Percentiles rank a stretch among this genome's conserved stretches.
Evolutionary conservation across 2,888 invertebrate genomes (phyloP).

Genomic region (Melanotus villosus): DNA sequence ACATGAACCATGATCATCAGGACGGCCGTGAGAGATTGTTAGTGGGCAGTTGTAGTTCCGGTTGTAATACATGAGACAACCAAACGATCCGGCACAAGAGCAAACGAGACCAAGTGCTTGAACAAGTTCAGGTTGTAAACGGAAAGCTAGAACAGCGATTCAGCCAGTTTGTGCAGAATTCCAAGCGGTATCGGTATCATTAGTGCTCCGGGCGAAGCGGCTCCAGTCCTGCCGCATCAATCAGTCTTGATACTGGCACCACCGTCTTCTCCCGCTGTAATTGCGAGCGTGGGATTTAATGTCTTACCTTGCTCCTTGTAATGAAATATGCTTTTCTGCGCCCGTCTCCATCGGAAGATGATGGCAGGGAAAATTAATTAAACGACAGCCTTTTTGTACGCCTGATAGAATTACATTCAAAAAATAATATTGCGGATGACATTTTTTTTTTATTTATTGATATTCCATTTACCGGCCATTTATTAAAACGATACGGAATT

Average conservation of each 20-base stretch:
- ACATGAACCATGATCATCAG: slow-evolving; percentile 19
- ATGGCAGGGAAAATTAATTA: slow-evolving; percentile 30
- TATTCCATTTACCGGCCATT: too few species aligned
- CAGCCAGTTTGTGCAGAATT: slow-evolving; percentile 37
- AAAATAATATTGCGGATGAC: too few species aligned
- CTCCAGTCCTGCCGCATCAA: slow-evolving; percentile 42
- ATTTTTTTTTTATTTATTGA: too few species aligned
- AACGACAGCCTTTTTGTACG: slow-evolving; percentile 22
- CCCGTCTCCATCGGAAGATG: slow-evolving; percentile 28
- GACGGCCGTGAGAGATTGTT: slow-evolving; percentile 31
- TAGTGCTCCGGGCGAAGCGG: slow-evolving; percentile 39
- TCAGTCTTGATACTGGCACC: slow-evolving; percentile 38
- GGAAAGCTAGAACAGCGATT: slow-evolving; percentile 21
- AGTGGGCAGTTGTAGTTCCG: slow-evolving; percentile 23
- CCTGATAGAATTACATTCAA: slow-evolving; percentile 10
- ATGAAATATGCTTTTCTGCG: slow-evolving; percentile 35
- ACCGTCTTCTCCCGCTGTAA: slow-evolving; percentile 34
- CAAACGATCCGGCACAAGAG: neutral
- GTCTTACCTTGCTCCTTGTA: slow-evolving; percentile 39
- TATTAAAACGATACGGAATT: too few species aligned
- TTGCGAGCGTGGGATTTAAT: slow-evolving; percentile 45
- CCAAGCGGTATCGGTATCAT: slow-evolving; percentile 38
- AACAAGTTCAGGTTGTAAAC: slow-evolving; percentile 4
- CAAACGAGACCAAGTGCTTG: slow-evolving; percentile 11
- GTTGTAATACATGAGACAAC: slow-evolving; percentile 13